Base-by-base conservation (phyloP, 1,140 invertebrate genomes). In the Ceratosolen solmsi region DNA sequence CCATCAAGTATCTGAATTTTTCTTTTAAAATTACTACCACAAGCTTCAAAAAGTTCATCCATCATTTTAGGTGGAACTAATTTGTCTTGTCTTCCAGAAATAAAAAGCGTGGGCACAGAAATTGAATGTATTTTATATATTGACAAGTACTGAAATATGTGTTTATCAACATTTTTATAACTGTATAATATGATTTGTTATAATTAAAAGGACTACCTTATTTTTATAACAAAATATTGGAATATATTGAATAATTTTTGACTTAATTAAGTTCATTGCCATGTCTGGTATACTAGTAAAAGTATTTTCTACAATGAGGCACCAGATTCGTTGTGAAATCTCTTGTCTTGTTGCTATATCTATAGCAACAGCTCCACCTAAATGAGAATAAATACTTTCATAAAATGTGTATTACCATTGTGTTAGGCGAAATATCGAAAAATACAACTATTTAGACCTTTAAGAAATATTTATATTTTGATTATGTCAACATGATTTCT, bases 261-360 rank as follows among this genome's bases (percentile, higher is more conserved):
- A 94, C 86, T 94, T 94, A 51, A 96, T 91, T 81, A 96, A 91
- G 71, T 95, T 93, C 85, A 93, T 92, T n/a, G 96, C 97, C 94
- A 98, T 98, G 84, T 97, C 96, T 38, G 96, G 97, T 90, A 99
- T 97, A 88, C 96, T 97, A 13, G 97, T 98, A 88, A 99, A 99
- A 58, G 97, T 98, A 89, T 99, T 99, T 92, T 99, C 98, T 41
- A 99, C 93, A 84, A 99, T 94, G 83, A 98, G 90, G 86, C 95
- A 97, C 94, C 95, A 95, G 80, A 98, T 94, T 92, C 94, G 96
- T 88, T 93, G 93, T 58, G 92, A 91, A 89, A 96, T 96, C 82
- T 96, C 94, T 68, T 94, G 90, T 82, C 94, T 94, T 68, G 94
- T 94, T 22, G 96, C 95, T 83, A 98, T 92, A 91, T 98, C 96